These are phyloP conservation scores for Danionella dracula DNA, from an alignment of 2,797 vertebrate species.

Conservation along the genomic window DNA sequence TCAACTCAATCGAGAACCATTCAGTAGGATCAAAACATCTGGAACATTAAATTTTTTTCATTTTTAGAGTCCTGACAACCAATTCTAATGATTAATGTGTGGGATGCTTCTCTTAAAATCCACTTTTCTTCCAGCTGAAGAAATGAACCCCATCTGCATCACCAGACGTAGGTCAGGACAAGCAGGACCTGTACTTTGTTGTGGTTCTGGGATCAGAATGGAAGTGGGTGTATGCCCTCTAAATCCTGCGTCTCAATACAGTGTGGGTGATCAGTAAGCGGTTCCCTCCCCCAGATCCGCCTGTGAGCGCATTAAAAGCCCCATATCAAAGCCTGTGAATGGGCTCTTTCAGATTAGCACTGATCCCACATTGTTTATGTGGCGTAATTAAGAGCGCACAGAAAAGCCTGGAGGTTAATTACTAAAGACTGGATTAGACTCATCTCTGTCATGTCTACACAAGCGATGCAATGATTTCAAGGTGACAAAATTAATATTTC, in stretches of 20 bases:
- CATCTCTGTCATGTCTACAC: slow-evolving; percentile 34
- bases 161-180: not conserved
- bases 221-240: not conserved
- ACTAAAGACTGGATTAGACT: slow-evolving; percentile 46
- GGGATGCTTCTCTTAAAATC: too few relatives aligned
- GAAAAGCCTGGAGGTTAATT: slow-evolving; percentile 43
- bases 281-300: slow-evolving; percentile 2
- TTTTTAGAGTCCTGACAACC: too few relatives aligned
- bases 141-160: too few relatives aligned
- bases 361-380: slow-evolving; percentile 44
- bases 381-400: slow-evolving; percentile 44
- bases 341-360: slow-evolving; percentile 43
- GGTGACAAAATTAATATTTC: too few relatives aligned
- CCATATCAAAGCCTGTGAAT: slow-evolving; percentile 42
- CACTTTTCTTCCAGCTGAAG: too few relatives aligned
- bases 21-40: too few relatives aligned
- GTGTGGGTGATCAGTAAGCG: slow-evolving; percentile 16
- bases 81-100: too few relatives aligned
- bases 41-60: too few relatives aligned
- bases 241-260: slow-evolving; percentile 3
- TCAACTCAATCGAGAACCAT: too few relatives aligned
- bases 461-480: not conserved
- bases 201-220: not conserved
- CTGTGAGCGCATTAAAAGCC: slow-evolving; percentile 17
- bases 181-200: not conserved